phyloP scores from a whole-genome alignment of 2,888 invertebrate genomes.

The Chrysolina haemoptera region DNA sequence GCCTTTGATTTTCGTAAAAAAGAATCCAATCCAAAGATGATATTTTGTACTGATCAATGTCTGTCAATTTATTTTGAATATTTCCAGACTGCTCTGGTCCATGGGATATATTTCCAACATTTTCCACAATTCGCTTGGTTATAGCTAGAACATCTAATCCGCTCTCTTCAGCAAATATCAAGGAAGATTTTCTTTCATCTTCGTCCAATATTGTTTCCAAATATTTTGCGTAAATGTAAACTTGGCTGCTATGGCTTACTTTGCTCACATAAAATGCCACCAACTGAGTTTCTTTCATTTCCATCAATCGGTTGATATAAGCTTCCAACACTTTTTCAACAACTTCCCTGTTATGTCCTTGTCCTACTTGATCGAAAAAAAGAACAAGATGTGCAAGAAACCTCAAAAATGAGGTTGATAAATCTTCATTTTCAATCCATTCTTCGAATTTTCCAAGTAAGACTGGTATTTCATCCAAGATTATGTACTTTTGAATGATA shows the following conservation, averaged over 20 bases:
- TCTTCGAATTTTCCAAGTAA: conserved; percentile 81
- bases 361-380: conserved; percentile 86
- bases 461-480: conserved; percentile 84
- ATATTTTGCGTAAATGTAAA: conserved; percentile 78
- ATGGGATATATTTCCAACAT: conserved; percentile 73
- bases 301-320: conserved; percentile 81
- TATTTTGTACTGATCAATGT: conserved; percentile 81
- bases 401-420: conserved; percentile 76
- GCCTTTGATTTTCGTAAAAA: conserved; percentile 82
- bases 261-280: conserved; percentile 90
- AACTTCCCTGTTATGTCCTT: conserved; percentile 78
- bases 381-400: conserved; percentile 90
- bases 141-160: conserved; percentile 89
- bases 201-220: conserved; percentile 78
- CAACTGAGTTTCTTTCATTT: conserved; percentile 81
- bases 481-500: conserved; percentile 87
- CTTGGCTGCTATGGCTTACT: conserved; percentile 77
- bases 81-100: conserved; percentile 62
- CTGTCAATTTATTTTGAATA: conserved; percentile 71
- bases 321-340: conserved; percentile 84
- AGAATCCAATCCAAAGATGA: conserved; percentile 90
- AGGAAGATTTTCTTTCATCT: conserved; percentile 77
- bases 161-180: conserved; percentile 81
- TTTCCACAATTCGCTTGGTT: conserved; percentile 88
- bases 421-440: conserved; percentile 75